Percentiles rank a stretch among this genome's conserved stretches.
These are phyloP conservation scores for Osedax frankpressi DNA, from an alignment of 2,888 invertebrate genomes.

Conservation along the genomic window DNA sequence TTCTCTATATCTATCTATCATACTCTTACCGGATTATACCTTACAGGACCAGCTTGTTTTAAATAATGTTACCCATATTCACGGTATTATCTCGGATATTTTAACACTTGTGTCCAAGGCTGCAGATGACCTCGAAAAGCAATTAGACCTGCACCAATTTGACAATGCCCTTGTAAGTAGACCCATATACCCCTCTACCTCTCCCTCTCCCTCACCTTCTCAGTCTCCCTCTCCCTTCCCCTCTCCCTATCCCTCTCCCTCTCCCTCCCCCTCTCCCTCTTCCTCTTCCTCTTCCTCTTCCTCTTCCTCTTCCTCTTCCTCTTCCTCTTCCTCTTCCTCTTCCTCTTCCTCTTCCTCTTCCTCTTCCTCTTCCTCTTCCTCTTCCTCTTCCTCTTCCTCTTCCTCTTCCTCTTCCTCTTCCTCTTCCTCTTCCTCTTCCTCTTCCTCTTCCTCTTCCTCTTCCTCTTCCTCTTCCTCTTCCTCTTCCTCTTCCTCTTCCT, in stretches of 20 bases:
- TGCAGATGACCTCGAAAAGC: no score
- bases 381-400: background rate
- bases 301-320: background rate
- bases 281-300: background rate
- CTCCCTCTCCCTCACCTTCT: background rate
- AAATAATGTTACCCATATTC: no score
- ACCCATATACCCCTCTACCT: no score
- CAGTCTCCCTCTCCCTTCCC: background rate
- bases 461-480: background rate
- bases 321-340: background rate
- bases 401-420: background rate
- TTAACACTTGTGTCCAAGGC: no score
- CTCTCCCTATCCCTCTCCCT: background rate
- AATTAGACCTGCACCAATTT: no score
- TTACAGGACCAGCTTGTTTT: no score
- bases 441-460: background rate
- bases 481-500: background rate
- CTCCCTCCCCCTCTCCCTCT: background rate
- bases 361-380: background rate
- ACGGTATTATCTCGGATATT: no score
- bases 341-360: background rate
- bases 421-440: background rate
- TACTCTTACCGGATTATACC: no score
- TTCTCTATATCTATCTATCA: no score
- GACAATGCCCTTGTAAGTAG: no score